Evolutionary conservation across 2,888 invertebrate species (phyloP), one percentile per base, ranked within the genome.

Genomic region (Trachelus iudaicus): DNA sequence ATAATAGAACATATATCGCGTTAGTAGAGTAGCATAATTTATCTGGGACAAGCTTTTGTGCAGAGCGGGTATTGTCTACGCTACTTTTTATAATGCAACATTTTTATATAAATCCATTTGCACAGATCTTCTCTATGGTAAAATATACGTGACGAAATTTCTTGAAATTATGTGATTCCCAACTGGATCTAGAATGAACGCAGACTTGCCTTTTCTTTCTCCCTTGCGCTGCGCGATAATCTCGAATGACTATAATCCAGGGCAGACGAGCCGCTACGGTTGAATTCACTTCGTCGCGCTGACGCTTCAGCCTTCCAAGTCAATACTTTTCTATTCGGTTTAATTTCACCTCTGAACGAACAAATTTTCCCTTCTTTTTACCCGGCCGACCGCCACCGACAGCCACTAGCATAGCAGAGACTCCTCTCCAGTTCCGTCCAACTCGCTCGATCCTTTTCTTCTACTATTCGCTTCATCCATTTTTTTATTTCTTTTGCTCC

Each of bases 281-380:
- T 77, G 74, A 37, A 73, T 75, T 69, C 77, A 75, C 75, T 30
- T 73, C 77, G 75, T 76, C 75, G 69, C 75, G 75, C 79, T 81
- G 82, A 83, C 84, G 81, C 81, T 78, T 82, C 77, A 80, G 78
- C 79, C 79, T 83, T 85, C 76, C 81, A 77, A 76, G 79, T 81
- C 81, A 78, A 76, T 83, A 80, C 78, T 82, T 80, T 79, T 79
- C 80, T 76, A 80, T 81, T 76, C 79, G 81, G 81, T 85, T 84
- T 86, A 83, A 86, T 86, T 84, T 83, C 81, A 82, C 80, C 85
- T 78, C 79, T 73, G 78, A 78, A 69, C 56, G 78, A 78, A 33
- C 78, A 76, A 76, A 76, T 78, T 75, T 76, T 76, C 78, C 76
- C 78, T 78, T 76, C 75, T 78, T 78, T 78, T 76, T 77, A 77